phyloP scores from a whole-genome alignment of 1,140 invertebrate species.

The Ceratoteleas bidentatus region DNA sequence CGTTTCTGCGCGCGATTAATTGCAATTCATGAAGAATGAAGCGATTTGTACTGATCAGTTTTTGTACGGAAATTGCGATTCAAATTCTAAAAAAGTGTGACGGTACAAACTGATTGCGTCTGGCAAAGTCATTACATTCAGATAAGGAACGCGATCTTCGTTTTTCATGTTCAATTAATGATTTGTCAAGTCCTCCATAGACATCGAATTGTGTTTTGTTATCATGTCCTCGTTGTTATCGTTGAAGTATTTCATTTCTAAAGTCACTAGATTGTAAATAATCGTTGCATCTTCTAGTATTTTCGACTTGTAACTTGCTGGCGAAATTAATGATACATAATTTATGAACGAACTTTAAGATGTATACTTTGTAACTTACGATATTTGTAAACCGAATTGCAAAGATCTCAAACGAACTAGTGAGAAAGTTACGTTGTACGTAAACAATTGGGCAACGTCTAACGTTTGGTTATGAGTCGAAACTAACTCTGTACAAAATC shows the following conservation, averaged over 20 bases:
- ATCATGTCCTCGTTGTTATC: constrained; percentile 43
- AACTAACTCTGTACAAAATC: constrained; percentile 47
- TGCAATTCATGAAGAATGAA: too few species aligned
- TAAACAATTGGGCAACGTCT: constrained; percentile 22
- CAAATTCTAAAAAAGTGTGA: too few species aligned
- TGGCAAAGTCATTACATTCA: too few species aligned
- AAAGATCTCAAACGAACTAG: constrained; percentile 24
- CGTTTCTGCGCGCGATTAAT: too few species aligned
- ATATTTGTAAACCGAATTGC: constrained; percentile 39
- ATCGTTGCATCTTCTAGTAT: constrained; percentile 19
- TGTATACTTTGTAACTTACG: constrained; percentile 1
- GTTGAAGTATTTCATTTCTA: constrained; percentile 28
- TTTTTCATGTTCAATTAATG: constrained; percentile 27
- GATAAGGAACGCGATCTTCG: background rate
- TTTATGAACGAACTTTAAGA: constrained; percentile 3
- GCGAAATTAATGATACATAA: constrained; percentile 24
- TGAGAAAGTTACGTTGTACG: constrained; percentile 8
- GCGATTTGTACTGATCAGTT: too few species aligned
- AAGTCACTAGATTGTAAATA: constrained; percentile 42
- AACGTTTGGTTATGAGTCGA: constrained; percentile 39
- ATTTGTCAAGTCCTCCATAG: background rate
- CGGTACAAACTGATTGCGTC: too few species aligned
- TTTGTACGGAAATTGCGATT: too few species aligned
- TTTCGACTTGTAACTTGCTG: constrained; percentile 32
- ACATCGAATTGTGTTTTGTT: constrained; percentile 34